Evolutionary conservation across 2,888 invertebrate genomes (phyloP).

Genomic region (Agriopis aurantiaria): DNA sequence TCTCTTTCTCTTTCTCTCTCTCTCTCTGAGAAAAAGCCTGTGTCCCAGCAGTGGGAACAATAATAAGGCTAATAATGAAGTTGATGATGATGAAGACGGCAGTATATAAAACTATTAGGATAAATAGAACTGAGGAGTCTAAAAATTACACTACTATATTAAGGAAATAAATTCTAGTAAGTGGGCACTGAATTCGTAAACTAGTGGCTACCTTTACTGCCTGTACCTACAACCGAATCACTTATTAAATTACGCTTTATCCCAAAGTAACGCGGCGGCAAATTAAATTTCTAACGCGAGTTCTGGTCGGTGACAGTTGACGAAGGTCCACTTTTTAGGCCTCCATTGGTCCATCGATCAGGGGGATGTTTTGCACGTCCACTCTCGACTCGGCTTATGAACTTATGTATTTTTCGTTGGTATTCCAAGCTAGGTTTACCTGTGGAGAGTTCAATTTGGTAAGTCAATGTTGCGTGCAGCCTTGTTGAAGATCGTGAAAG

Average conservation of each 20-base stretch:
- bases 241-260: constrained; percentile 59
- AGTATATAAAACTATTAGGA: too few relatives aligned
- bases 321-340: constrained; percentile 67
- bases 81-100: too few relatives aligned
- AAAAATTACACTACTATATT: too few relatives aligned
- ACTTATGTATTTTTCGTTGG: constrained; percentile 41
- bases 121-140: too few relatives aligned
- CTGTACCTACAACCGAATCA: constrained; percentile 47
- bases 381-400: constrained; percentile 40
- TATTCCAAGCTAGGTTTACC: constrained; percentile 27
- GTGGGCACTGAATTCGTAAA: constrained; percentile 1
- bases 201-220: constrained; percentile 40
- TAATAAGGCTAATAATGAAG: too few relatives aligned
- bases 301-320: constrained; percentile 73
- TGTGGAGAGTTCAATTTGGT: constrained; percentile 22
- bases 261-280: constrained; percentile 63
- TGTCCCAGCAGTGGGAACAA: too few relatives aligned
- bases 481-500: not conserved
- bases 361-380: constrained; percentile 42
- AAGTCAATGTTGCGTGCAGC: constrained; percentile 1
- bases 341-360: constrained; percentile 52
- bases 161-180: not conserved
- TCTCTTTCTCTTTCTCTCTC: too few relatives aligned
- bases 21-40: too few relatives aligned
- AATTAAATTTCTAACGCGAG: constrained; percentile 75